Percentiles rank a stretch among this genome's conserved stretches.
Conservation (phyloP, 2,113 vertebrate species). For the Euleptes europaea region DNA sequence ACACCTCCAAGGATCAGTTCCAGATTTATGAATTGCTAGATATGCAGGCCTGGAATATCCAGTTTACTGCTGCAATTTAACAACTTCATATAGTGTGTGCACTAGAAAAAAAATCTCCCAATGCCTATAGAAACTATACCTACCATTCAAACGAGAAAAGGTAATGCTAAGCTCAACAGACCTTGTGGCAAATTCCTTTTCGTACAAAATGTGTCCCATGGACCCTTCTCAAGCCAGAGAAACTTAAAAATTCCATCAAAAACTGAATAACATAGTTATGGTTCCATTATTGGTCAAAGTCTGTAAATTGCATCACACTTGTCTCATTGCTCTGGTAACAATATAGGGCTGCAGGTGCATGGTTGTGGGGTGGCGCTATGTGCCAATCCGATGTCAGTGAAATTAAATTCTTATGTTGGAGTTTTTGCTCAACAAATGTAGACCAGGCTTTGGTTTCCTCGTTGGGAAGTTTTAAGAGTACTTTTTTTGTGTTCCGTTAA, state of each 20-base stretch:
- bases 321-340: background rate
- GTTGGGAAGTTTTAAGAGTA: accelerated
- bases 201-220: background rate
- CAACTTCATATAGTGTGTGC: background rate
- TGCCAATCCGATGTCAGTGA: accelerated
- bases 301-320: constrained; percentile 1
- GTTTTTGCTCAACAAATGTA: accelerated
- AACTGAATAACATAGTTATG: background rate
- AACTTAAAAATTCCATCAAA: background rate
- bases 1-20: background rate
- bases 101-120: background rate
- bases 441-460: background rate
- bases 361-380: background rate
- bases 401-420: background rate
- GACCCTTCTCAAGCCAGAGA: background rate
- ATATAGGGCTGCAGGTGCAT: background rate
- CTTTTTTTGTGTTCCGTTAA: background rate
- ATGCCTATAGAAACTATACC: background rate
- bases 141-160: background rate
- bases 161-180: background rate
- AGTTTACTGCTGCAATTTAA: background rate
- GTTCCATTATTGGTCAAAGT: background rate
- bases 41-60: background rate
- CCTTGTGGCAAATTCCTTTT: background rate
- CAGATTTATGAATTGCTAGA: constrained; percentile 1